phyloP scores from a whole-genome alignment of 92 coral and sea anemone species.

The Phymanthus crucifer region DNA sequence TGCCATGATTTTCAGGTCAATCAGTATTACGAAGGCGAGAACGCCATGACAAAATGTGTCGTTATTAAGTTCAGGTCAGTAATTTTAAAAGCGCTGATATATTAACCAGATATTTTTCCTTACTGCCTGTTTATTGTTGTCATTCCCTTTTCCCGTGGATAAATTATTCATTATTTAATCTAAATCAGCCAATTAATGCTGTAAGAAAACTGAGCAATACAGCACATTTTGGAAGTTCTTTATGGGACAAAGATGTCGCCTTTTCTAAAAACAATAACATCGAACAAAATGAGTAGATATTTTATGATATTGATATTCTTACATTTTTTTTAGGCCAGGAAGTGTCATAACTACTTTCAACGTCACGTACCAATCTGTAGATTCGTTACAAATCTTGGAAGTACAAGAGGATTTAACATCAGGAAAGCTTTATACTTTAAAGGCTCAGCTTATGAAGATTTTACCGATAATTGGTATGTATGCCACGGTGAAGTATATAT shows the following conservation, averaged over 20 bases:
- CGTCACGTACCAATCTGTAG: constrained; percentile 37
- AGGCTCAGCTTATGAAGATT: constrained; percentile 39
- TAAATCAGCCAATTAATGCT: no score
- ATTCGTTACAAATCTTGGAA: constrained; percentile 44
- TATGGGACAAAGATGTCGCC: no score
- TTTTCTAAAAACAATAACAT: no score
- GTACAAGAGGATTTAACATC: constrained; percentile 45
- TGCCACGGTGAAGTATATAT: not conserved
- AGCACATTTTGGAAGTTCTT: no score
- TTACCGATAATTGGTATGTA: constrained; percentile 38
- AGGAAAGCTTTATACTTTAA: constrained; percentile 26
- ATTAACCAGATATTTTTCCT: not conserved
- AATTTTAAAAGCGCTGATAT: not conserved
- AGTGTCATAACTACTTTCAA: constrained; percentile 47
- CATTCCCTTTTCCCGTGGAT: not conserved
- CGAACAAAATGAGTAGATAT: no score
- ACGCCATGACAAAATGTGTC: not conserved
- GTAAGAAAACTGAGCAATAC: no score
- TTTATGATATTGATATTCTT: not conserved
- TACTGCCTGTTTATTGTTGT: not conserved
- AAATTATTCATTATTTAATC: not conserved
- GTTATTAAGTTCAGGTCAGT: constrained; percentile 19
- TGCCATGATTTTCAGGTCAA: not conserved
- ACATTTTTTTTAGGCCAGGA: constrained; percentile 32
- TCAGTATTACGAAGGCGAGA: not conserved